phyloP scores from a whole-genome alignment of 2,797 vertebrate genomes.

The Artibeus lituratus region DNA sequence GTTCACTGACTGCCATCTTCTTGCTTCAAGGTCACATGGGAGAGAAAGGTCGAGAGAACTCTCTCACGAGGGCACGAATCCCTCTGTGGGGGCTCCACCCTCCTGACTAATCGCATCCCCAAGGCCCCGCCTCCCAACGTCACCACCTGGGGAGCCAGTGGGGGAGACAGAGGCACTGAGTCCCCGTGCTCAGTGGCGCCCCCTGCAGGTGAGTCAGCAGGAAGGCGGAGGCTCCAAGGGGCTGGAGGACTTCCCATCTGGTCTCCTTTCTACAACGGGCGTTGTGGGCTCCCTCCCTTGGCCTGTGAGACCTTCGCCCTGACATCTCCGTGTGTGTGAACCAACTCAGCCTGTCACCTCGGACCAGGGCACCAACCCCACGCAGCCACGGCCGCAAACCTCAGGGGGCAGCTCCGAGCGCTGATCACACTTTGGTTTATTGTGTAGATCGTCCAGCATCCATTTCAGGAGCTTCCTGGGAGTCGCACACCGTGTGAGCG shows the following conservation, averaged over 20 bases:
- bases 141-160: too few relatives aligned
- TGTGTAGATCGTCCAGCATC: neutral
- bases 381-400: neutral
- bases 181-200: neutral
- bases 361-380: neutral
- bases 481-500: neutral
- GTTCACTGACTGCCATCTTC: neutral
- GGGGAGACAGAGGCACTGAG: neutral
- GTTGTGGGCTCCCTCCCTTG: neutral
- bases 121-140: neutral
- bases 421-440: neutral
- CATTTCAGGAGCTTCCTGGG: neutral
- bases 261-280: neutral
- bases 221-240: neutral
- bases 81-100: neutral
- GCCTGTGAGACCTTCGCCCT: neutral
- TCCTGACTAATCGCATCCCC: neutral
- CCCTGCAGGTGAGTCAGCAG: too few relatives aligned
- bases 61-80: neutral
- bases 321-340: neutral
- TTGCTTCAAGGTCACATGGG: neutral
- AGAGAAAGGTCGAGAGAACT: neutral
- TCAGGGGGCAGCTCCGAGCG: rapidly evolving
- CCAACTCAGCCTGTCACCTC: neutral
- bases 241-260: neutral